Percentiles rank a stretch among this genome's conserved stretches.
phyloP scores from a whole-genome alignment of 2,797 vertebrate genomes.

The Schizopygopsis malacanthus region DNA sequence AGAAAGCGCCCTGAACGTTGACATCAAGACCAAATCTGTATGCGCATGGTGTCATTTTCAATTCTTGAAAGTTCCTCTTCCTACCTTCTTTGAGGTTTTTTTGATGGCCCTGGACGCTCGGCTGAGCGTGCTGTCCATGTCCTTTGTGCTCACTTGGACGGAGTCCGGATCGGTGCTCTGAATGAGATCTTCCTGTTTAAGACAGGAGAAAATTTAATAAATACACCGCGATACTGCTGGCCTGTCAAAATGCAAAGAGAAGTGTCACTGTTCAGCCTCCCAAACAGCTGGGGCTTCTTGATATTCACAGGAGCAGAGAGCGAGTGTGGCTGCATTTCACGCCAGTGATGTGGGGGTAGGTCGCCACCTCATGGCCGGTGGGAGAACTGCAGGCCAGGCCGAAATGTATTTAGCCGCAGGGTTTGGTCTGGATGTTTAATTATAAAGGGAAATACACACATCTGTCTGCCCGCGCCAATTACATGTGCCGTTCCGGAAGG shows the following conservation, averaged over 20 bases:
- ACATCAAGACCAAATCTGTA: background rate
- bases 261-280: conserved; percentile 36
- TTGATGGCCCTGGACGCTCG: conserved; percentile 97
- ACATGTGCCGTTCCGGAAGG: conserved; percentile 50
- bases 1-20: background rate
- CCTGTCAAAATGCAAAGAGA: conserved; percentile 58
- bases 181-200: conserved; percentile 91
- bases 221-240: conserved; percentile 51
- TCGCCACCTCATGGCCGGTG: conserved; percentile 71
- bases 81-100: conserved; percentile 98
- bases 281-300: conserved; percentile 47
- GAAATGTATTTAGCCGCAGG: conserved; percentile 47
- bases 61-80: conserved; percentile 17
- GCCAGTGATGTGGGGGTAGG: background rate
- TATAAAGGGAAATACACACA: conserved; percentile 61
- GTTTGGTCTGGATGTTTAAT: conserved; percentile 57
- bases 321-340: background rate
- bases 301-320: conserved; percentile 40
- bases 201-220: conserved; percentile 46
- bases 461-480: conserved; percentile 58
- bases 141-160: conserved; percentile 95
- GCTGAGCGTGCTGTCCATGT: conserved; percentile 98
- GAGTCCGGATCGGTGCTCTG: conserved; percentile 91
- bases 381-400: conserved; percentile 3
- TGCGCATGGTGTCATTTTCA: conserved; percentile 2